Base-by-base conservation (phyloP, 2,888 invertebrate genomes). In the Rhopalosiphum nymphaeae region DNA sequence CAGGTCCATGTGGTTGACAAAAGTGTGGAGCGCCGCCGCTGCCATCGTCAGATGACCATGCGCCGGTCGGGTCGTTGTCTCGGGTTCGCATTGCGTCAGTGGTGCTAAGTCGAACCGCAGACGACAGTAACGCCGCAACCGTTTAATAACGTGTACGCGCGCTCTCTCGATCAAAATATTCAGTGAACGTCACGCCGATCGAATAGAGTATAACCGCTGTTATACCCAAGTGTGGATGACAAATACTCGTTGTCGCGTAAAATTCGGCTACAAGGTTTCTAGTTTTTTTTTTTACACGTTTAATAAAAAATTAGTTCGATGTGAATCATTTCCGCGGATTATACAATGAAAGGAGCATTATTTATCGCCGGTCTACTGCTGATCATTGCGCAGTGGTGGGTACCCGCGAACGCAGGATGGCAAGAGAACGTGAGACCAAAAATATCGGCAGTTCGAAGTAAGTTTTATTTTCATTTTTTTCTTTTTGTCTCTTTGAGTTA, bases 51-150 rank as follows among this genome's bases (percentile, higher is more conserved):
- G 94, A 94, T 94, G 94, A 94, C 94, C 94, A 85, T 94, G 94
- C 94, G 94, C 94, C 94, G 91, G 85, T 67, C 94, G 90, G 92
- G 87, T 88, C 88, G 93, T 93, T 85, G 85, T 93, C 89, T 94
- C 94, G 90, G 90, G 67, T 91, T 94, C 94, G 94, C 94, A 94
- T 94, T 94, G 94, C 94, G 94, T 94, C 94, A 94, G 94, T 53
- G 94, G 91, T 94, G 91, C 86, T 94, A 86, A 94, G 94, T 67
- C 86, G 94, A 53, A 90, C 86, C 90, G 94, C 91, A 85, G 94
- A 94, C 94, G 42, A 49, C 67, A 94, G 94, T 94, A 86, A 85
- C 94, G 90, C 94, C 94, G 94, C 87, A 36, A 86, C 85, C 91
- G 94, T 94, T 90, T 91, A 16, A 29, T 91, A 90, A 56, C 90